Evolutionary conservation across 1,140 invertebrate genomes (phyloP).

Genomic region (Sminthurides bifidus): DNA sequence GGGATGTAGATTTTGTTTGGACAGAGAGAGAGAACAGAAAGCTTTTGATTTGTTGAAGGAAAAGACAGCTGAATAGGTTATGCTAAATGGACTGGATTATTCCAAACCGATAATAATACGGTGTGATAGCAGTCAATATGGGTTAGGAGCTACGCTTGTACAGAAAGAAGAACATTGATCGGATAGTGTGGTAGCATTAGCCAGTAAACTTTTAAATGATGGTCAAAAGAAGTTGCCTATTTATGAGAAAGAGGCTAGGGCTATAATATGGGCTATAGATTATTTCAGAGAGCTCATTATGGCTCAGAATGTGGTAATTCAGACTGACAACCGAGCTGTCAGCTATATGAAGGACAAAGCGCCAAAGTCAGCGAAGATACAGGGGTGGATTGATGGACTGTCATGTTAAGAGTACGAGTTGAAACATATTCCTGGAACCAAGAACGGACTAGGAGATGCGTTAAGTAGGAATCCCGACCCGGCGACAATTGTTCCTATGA

Average conservation of each 20-base stretch:
- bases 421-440: conserved; percentile 33
- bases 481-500: background rate
- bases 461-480: conserved; percentile 19
- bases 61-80: conserved; percentile 6
- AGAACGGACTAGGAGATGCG: conserved; percentile 19
- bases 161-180: conserved; percentile 8
- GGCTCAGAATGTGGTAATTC: conserved; percentile 16
- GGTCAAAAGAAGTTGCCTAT: conserved; percentile 2
- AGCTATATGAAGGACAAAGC: conserved; percentile 9
- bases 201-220: conserved; percentile 13
- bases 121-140: conserved; percentile 14
- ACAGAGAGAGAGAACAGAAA: conserved; percentile 8
- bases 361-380: conserved; percentile 9
- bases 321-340: conserved; percentile 19
- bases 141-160: conserved; percentile 11
- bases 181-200: conserved; percentile 10
- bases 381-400: conserved; percentile 26
- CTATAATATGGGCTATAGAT: conserved; percentile 15
- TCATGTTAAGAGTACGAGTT: conserved; percentile 23
- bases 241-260: conserved; percentile 17
- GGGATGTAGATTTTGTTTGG: conserved; percentile 11
- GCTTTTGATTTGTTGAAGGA: conserved; percentile 24
- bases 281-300: conserved; percentile 20
- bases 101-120: conserved; percentile 8
- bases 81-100: conserved; percentile 15